Evolutionary conservation across 1,140 invertebrate species (phyloP).

Genomic region (Pentalonia nigronervosa): DNA sequence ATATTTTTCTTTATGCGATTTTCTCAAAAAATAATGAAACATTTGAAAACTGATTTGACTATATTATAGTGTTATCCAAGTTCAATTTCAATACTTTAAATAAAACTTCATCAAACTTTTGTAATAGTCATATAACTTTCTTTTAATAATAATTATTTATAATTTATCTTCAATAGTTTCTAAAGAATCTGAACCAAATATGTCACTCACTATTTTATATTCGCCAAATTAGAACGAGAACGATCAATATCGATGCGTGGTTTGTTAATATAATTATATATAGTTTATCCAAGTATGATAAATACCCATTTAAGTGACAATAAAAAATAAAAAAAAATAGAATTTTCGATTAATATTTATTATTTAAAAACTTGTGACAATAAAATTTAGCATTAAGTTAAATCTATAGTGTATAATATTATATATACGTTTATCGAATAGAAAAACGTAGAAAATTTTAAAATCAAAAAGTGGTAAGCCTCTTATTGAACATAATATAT

Average conservation of each 20-base stretch:
- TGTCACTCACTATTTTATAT: not conserved
- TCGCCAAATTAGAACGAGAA: not conserved
- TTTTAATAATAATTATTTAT: not conserved
- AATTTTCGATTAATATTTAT: not conserved
- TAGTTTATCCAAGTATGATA: not conserved
- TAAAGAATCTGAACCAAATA: not conserved
- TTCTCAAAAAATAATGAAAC: not conserved
- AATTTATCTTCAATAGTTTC: not conserved
- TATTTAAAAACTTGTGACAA: not conserved
- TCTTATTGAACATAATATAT: not conserved
- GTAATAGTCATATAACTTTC: not conserved
- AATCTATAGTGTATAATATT: not conserved
- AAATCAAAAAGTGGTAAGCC: not conserved
- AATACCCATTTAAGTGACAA: not conserved
- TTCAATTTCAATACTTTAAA: not conserved
- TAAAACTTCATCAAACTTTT: not conserved
- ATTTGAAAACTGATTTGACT: not conserved
- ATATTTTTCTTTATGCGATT: not conserved
- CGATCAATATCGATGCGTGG: not conserved
- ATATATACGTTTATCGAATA: not conserved
- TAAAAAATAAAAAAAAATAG: not conserved
- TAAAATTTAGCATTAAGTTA: not conserved
- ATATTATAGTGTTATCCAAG: not conserved
- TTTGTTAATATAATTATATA: not conserved
- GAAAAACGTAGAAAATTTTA: not conserved